These are phyloP conservation scores for Ormyrus rosae DNA, from an alignment of 2,888 invertebrate genomes.

Conservation along the genomic window DNA sequence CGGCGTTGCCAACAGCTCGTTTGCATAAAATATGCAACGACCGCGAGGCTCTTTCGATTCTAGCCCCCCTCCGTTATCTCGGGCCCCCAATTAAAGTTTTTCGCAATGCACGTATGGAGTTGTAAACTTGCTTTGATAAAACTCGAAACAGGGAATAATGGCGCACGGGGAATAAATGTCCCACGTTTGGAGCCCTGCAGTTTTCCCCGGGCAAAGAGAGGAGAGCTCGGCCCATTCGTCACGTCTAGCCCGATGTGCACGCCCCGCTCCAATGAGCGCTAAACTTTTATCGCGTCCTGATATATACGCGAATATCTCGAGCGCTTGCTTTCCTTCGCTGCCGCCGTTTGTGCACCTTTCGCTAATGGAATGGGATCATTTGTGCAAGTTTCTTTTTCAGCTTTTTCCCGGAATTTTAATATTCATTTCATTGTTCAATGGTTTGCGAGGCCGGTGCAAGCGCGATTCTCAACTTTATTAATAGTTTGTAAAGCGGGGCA, in stretches of 20 bases:
- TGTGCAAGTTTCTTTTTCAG: too few species aligned
- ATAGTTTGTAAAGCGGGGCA: too few species aligned
- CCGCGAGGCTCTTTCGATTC: constrained; percentile 58
- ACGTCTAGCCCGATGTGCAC: constrained; percentile 49
- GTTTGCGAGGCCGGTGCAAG: too few species aligned
- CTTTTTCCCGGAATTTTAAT: too few species aligned
- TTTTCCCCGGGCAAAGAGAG: constrained; percentile 36
- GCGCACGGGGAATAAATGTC: constrained; percentile 34
- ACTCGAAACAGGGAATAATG: constrained; percentile 49
- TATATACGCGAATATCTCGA: constrained; percentile 48
- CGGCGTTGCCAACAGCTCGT: constrained; percentile 61
- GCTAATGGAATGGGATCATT: too few species aligned
- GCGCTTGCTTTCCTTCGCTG: neutral
- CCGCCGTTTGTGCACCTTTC: neutral
- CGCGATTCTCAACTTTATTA: too few species aligned
- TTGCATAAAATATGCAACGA: constrained; percentile 63
- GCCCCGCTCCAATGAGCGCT: constrained; percentile 56
- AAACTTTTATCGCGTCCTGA: constrained; percentile 59
- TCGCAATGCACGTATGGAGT: constrained; percentile 22
- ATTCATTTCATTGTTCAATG: too few species aligned
- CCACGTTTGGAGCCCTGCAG: constrained; percentile 5
- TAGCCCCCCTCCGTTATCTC: constrained; percentile 20
- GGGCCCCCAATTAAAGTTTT: neutral
- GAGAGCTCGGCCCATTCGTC: constrained; percentile 54
- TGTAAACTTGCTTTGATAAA: constrained; percentile 53